A percentile compares a stretch with the other conserved stretches of the same genome.
Evolutionary conservation across 2,113 vertebrate species (phyloP).

Genomic region (Scopus umbretta): DNA sequence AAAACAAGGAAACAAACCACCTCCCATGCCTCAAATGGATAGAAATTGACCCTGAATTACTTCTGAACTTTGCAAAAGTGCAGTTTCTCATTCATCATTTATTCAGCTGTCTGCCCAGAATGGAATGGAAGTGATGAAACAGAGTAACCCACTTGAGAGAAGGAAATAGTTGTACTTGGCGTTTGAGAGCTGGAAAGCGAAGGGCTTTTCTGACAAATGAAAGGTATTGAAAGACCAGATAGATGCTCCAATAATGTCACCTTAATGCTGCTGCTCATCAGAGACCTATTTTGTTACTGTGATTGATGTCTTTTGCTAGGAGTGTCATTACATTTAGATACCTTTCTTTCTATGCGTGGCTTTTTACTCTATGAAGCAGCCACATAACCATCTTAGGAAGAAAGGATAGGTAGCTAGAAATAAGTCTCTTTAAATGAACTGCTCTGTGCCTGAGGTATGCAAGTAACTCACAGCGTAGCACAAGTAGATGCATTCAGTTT

Average conservation of each 20-base stretch:
- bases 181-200: background rate
- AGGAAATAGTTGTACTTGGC: background rate
- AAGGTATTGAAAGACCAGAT: background rate
- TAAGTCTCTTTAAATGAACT: background rate
- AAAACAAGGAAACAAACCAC: background rate
- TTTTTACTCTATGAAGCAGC: background rate
- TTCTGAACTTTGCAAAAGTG: background rate
- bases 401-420: background rate
- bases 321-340: background rate
- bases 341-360: background rate
- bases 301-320: rapidly evolving
- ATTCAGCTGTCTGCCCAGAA: background rate
- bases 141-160: background rate
- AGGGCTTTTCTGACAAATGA: background rate
- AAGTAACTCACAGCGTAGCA: background rate
- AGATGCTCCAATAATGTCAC: background rate
- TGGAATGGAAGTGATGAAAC: background rate
- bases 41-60: background rate
- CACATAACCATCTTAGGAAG: background rate
- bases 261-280: background rate
- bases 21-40: background rate
- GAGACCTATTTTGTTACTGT: background rate
- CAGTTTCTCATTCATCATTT: background rate
- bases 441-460: background rate
- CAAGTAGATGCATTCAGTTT: background rate